Evolutionary conservation across 2,888 invertebrate genomes (phyloP), one percentile per base, ranked within the genome.

Genomic region (Coelopa pilipes): DNA sequence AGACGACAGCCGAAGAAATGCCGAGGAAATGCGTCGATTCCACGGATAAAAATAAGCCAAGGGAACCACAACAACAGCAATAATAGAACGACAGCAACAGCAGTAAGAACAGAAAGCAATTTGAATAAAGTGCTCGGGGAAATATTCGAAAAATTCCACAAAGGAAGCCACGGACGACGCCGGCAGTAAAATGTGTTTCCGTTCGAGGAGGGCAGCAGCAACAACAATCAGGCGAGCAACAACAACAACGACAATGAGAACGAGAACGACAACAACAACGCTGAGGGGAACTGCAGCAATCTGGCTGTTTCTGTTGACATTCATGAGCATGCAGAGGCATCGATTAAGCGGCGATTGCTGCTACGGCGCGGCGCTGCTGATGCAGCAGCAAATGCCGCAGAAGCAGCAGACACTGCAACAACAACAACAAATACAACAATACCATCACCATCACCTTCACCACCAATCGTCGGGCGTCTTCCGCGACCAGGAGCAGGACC

Each of bases 281-380:
- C 46, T 59, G 10, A 45, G n/a, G 62, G 49, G 62, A 4, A 70
- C 62, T 21, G 77, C 81, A 78, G 76, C 82, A 78, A 80, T 84
- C 81, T 83, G 84, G 82, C 80, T 85, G 79, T 80, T 86, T 79
- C 79, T 82, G 80, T 79, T 85, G 84, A 83, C 82, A 81, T 81
- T 85, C 81, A 80, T 83, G 76, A 80, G 79, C 77, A 71, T 78
- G 74, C 79, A 81, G 78, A 82, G 81, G 77, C 79, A 81, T 76
- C 81, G 82, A 80, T 82, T 83, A 76, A 78, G 79, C 76, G 46
- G 75, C 74, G 79, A 80, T 80, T 78, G 80, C 75, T 78, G 80
- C 78, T 77, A 75, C 70, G 78, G 70, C 72, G 75, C 73, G 75
- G 74, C 78, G 62, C 67, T 80, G 21, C 19, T 47, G 46, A 71